phyloP scores from a whole-genome alignment of 2,797 vertebrate genomes.

The Microctenopoma steveboyesi region DNA sequence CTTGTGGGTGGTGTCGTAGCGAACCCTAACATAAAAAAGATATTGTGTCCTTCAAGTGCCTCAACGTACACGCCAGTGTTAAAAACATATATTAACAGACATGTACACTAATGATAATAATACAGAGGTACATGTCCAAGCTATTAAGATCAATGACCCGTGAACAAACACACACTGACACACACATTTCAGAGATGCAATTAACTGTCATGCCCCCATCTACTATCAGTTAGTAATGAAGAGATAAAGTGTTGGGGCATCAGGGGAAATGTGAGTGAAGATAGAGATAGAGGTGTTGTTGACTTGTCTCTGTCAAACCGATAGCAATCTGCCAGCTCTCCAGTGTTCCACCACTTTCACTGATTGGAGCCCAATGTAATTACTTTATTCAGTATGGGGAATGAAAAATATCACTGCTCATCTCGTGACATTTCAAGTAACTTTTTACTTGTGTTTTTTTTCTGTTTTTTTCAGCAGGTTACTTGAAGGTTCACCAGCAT shows the following conservation, averaged over 20 bases:
- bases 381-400: constrained; percentile 66
- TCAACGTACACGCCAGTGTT: constrained; percentile 4
- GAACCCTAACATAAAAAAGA: not conserved
- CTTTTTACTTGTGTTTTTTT: constrained; percentile 33
- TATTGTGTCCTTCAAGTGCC: constrained; percentile 1
- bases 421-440: constrained; percentile 57
- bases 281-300: constrained; percentile 66
- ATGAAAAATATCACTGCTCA: constrained; percentile 66
- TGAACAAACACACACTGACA: constrained; percentile 4
- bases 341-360: constrained; percentile 59
- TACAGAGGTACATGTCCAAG: constrained; percentile 1
- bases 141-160: constrained; percentile 17
- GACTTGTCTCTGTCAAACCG: constrained; percentile 72
- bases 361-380: constrained; percentile 68
- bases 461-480: constrained; percentile 3
- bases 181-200: constrained; percentile 49
- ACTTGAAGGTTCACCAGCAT: not conserved
- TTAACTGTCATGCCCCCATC: constrained; percentile 63
- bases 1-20: not conserved
- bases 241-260: constrained; percentile 70
- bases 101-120: not conserved
- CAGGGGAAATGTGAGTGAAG: constrained; percentile 66
- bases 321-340: constrained; percentile 72
- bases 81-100: not conserved
- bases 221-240: constrained; percentile 67